Evolutionary conservation across 2,113 vertebrate species (phyloP).

Genomic region (Indri indri): DNA sequence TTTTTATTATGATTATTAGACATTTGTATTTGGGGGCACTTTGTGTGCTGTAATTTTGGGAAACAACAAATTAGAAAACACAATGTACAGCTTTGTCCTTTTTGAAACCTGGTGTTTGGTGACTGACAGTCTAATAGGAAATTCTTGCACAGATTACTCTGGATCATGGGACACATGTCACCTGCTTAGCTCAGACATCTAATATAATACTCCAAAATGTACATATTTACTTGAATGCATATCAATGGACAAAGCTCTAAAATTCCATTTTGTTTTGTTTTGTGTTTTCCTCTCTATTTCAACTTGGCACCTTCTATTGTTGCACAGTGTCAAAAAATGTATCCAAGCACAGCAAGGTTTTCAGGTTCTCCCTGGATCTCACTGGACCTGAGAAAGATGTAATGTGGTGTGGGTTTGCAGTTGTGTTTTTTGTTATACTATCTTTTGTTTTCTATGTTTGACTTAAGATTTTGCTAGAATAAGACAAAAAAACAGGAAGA

Average conservation of each 20-base stretch:
- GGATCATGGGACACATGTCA: neutral
- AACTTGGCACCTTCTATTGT: neutral
- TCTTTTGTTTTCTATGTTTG: neutral
- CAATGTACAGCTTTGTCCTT: neutral
- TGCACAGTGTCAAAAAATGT: neutral
- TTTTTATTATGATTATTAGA: constrained; percentile 8
- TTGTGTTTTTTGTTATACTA: neutral
- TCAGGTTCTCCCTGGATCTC: neutral
- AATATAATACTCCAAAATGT: neutral
- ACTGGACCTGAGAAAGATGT: neutral
- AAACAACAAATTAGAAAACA: constrained; percentile 35
- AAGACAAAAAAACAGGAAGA: neutral
- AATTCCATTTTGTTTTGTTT: neutral
- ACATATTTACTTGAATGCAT: constrained; percentile 40
- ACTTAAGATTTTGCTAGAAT: neutral
- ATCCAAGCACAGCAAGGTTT: neutral
- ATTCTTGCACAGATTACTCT: constrained; percentile 51
- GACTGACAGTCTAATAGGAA: constrained; percentile 57
- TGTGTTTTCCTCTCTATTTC: neutral
- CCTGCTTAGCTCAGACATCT: neutral
- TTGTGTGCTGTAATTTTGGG: neutral
- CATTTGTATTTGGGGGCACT: neutral
- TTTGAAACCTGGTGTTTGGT: neutral
- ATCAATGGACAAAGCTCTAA: neutral
- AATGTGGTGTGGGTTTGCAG: neutral